A percentile compares a stretch with the other conserved stretches of the same genome.
phyloP scores from a whole-genome alignment of 2,113 vertebrate species.

The Myotis davidii region DNA sequence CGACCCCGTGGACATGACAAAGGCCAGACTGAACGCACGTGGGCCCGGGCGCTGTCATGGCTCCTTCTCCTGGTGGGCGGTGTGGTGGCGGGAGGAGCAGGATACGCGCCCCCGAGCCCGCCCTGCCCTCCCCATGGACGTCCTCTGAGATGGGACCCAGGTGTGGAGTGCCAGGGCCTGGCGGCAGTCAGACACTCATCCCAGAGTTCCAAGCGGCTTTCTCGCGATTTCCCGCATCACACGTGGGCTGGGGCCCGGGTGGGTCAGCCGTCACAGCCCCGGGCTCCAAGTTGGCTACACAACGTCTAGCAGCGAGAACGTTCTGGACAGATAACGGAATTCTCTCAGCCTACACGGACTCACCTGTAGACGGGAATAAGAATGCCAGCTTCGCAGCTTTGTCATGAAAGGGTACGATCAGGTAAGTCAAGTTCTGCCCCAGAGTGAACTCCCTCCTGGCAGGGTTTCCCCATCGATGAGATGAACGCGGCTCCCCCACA shows the following conservation, averaged over 20 bases:
- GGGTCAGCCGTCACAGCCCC: not conserved
- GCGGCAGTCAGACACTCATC: not conserved
- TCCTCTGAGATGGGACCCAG: not conserved
- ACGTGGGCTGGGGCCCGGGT: not conserved
- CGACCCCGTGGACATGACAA: not conserved
- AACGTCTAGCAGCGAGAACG: not conserved
- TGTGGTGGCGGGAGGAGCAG: not conserved
- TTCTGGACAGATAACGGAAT: not conserved
- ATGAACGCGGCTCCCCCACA: not conserved
- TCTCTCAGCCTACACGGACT: not conserved
- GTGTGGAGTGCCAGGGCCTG: not conserved
- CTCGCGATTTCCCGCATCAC: not conserved
- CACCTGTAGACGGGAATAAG: conserved; percentile 11
- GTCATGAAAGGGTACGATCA: not conserved
- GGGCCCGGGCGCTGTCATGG: not conserved
- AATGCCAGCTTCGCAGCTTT: not conserved
- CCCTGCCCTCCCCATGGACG: not conserved
- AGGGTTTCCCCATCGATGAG: conserved; percentile 46
- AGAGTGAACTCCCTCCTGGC: not conserved
- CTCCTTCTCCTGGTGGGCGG: not conserved
- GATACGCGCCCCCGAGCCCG: not conserved
- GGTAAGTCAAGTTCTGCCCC: not conserved
- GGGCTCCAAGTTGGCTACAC: not conserved
- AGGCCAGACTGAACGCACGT: not conserved
- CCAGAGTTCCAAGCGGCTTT: not conserved